Evolutionary conservation across 2,113 vertebrate genomes (phyloP).

Genomic region (Boleophthalmus pectinirostris): DNA sequence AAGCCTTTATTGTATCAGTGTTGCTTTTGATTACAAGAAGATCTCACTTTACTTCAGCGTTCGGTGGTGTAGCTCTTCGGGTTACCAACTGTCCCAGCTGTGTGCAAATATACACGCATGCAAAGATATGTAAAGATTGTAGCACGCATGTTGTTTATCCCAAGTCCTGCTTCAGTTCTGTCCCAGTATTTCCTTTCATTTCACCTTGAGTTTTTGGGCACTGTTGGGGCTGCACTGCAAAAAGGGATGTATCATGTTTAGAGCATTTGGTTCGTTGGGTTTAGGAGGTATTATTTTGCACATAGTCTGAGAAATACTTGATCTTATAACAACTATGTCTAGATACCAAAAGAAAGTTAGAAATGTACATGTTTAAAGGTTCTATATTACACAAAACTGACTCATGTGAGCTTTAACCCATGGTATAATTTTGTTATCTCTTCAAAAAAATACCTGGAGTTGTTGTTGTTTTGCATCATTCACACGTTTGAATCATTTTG

Average conservation of each 20-base stretch:
- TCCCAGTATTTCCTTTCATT: constrained; percentile 15
- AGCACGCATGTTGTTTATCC: constrained; percentile 4
- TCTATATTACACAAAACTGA: no score
- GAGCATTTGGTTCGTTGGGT: neutral
- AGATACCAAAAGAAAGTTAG: no score
- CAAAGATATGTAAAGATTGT: constrained; percentile 12
- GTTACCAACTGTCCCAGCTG: constrained; percentile 39
- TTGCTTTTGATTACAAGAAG: constrained; percentile 73
- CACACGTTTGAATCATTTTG: no score
- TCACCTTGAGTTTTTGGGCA: constrained; percentile 1
- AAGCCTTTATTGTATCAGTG: constrained; percentile 63
- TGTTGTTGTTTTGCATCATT: no score
- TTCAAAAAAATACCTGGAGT: no score
- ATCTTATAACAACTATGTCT: neutral
- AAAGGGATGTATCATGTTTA: constrained; percentile 18
- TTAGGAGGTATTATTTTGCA: neutral
- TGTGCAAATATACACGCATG: constrained; percentile 27
- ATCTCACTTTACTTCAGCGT: constrained; percentile 72
- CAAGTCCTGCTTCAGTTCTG: neutral
- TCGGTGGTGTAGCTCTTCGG: constrained; percentile 45
- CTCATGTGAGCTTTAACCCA: no score
- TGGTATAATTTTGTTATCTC: no score
- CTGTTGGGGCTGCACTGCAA: neutral
- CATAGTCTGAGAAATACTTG: neutral
- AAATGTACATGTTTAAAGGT: no score